Percentiles rank a stretch among this genome's conserved stretches.
These are phyloP conservation scores for Diabrotica undecimpunctata DNA, from an alignment of 1,140 invertebrate genomes.

Conservation along the genomic window DNA sequence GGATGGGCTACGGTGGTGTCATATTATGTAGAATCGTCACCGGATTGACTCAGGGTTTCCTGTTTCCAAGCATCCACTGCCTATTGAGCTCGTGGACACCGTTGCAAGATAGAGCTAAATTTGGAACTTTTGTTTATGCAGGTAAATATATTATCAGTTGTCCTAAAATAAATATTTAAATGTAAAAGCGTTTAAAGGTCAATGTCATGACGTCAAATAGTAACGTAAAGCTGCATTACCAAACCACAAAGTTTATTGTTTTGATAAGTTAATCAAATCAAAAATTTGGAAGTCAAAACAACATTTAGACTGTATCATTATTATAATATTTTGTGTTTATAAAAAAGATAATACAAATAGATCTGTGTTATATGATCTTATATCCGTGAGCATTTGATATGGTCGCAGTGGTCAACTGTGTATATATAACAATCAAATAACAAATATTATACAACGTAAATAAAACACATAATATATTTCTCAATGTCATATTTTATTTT, in stretches of 20 bases:
- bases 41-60: slow-evolving; percentile 74
- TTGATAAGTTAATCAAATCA: neutral
- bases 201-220: neutral
- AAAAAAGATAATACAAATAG: too few relatives aligned
- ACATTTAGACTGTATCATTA: too few relatives aligned
- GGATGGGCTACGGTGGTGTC: slow-evolving; percentile 57
- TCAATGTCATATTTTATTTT: too few relatives aligned
- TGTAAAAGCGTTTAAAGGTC: neutral
- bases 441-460: too few relatives aligned
- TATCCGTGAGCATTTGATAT: too few relatives aligned
- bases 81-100: slow-evolving; percentile 76
- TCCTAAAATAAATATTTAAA: neutral
- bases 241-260: neutral
- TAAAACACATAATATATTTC: too few relatives aligned
- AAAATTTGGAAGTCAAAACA: neutral
- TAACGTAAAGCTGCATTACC: neutral
- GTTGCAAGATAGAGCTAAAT: slow-evolving; percentile 55
- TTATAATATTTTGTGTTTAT: too few relatives aligned
- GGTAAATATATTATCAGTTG: slow-evolving; percentile 45
- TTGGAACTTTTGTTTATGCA: slow-evolving; percentile 57
- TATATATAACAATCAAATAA: too few relatives aligned
- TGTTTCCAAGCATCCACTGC: slow-evolving; percentile 75
- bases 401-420: too few relatives aligned
- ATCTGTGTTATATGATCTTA: too few relatives aligned
- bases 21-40: slow-evolving; percentile 64